Base-by-base conservation (phyloP, 2,888 invertebrate genomes). In the Lutraria lutraria region DNA sequence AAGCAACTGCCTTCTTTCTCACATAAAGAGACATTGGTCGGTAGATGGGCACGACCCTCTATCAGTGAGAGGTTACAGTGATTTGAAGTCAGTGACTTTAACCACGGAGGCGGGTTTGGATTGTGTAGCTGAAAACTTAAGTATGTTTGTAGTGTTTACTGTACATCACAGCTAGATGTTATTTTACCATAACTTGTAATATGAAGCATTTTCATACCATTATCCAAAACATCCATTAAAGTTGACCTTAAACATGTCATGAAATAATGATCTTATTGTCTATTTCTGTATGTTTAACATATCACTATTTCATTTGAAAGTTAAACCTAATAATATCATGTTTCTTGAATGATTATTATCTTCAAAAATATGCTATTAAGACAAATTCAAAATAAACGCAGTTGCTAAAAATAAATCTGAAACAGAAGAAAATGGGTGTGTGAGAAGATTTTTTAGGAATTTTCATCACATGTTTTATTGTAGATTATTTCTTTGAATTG, bases 401-500 rank as follows among this genome's bases (percentile, higher is more conserved):
- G 63, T n/a, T 63, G 19, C 63, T 63, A 63, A 63, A 63, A 63
- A 63, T 63, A 63, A 63, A 63, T 63, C n/a, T 21, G 0, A n/a
- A n/a, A 43, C 43, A 43, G 43, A 43, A 43, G 8, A 21, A 63
- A 63, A 63, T 63, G n/a, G 63, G 63, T 21, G 63, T 21, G 63
- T 63, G 63, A 63, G 13, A 63, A n/a, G n/a, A 63, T n/a, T 21
- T 63, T 63, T n/a, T 19, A 63, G 63, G n/a, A 63, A 63, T 21
- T 63, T 63, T n/a, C 63, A n/a, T 19, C 19, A n/a, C 63, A 63
- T 63, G 63, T 63, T 63, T 63, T 63, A 3, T 63, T n/a, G 63
- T 19, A 63, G 63, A 63, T 63, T 63, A 63, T 63, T 63, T 63
- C 63, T 63, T 63, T 63, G 63, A 63, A 63, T 63, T n/a, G 63